phyloP scores from a whole-genome alignment of 1,140 invertebrate genomes.

The Aphis craccivora region DNA sequence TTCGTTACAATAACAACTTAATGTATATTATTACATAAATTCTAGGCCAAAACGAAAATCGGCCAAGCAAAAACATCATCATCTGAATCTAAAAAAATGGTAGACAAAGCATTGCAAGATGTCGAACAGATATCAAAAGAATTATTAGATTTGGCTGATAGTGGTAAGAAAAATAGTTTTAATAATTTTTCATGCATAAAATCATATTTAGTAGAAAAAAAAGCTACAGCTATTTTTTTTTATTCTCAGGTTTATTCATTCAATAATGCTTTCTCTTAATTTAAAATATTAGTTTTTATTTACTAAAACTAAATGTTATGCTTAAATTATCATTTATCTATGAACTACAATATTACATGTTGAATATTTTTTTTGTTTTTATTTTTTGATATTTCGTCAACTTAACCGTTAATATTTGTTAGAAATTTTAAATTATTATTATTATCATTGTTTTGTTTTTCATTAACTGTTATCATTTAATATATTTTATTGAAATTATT shows the following conservation, averaged over 20 bases:
- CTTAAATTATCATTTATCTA: background rate
- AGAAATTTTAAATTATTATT: no score
- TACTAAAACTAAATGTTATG: background rate
- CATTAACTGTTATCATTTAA: background rate
- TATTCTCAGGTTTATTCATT: background rate
- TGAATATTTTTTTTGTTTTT: no score
- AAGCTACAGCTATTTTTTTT: background rate
- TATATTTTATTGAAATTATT: background rate
- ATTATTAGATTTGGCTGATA: slow-evolving; percentile 78
- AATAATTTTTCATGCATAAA: no score
- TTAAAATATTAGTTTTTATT: no score
- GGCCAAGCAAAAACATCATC: slow-evolving; percentile 86
- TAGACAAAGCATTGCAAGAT: slow-evolving; percentile 79
- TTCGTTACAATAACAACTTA: background rate
- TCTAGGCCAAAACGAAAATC: slow-evolving; percentile 76
- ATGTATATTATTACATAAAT: slow-evolving; percentile 57
- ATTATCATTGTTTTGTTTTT: background rate
- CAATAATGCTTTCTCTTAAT: no score
- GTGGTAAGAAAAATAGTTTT: slow-evolving; percentile 67
- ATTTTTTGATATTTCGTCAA: background rate
- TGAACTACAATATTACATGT: no score
- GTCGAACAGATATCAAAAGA: slow-evolving; percentile 82
- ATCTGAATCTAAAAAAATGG: slow-evolving; percentile 78
- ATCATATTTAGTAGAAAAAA: no score
- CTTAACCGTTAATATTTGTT: background rate